These are phyloP conservation scores for Cebus imitator DNA, from an alignment of 2,113 vertebrate genomes.

Conservation along the genomic window DNA sequence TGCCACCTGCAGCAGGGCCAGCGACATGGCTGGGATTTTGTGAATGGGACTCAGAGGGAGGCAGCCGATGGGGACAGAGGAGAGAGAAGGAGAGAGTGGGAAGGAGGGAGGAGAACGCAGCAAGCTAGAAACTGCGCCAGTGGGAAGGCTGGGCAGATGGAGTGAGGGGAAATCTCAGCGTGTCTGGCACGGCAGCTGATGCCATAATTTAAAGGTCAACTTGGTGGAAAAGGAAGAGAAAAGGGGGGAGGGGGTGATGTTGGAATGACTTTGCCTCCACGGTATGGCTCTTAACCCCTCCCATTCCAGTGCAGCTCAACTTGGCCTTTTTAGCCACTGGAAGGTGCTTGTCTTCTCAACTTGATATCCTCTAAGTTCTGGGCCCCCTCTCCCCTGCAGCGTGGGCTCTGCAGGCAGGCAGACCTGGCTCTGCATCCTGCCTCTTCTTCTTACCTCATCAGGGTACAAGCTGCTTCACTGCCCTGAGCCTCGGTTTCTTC, in stretches of 20 bases:
- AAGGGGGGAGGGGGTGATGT: not conserved
- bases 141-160: constrained; percentile 71
- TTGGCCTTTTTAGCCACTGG: not conserved
- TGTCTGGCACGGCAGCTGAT: constrained; percentile 70
- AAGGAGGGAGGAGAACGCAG: not conserved
- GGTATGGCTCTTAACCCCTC: constrained; percentile 40
- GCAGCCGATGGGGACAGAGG: not conserved
- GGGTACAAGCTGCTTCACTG: not conserved
- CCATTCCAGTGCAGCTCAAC: not conserved
- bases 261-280: constrained; percentile 36
- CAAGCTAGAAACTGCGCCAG: constrained; percentile 43
- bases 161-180: constrained; percentile 73
- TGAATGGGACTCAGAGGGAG: constrained; percentile 58
- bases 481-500: not conserved
- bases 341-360: not conserved
- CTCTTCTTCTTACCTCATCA: not conserved
- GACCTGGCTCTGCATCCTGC: not conserved
- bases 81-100: constrained; percentile 11
- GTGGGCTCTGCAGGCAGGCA: not conserved
- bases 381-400: not conserved
- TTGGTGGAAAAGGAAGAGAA: constrained; percentile 70
- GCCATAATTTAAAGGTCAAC: constrained; percentile 80
- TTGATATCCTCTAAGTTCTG: not conserved
- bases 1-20: constrained; percentile 9
- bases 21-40: constrained; percentile 33